Conservation (phyloP, 2,797 vertebrate species). For the Lemur catta region DNA sequence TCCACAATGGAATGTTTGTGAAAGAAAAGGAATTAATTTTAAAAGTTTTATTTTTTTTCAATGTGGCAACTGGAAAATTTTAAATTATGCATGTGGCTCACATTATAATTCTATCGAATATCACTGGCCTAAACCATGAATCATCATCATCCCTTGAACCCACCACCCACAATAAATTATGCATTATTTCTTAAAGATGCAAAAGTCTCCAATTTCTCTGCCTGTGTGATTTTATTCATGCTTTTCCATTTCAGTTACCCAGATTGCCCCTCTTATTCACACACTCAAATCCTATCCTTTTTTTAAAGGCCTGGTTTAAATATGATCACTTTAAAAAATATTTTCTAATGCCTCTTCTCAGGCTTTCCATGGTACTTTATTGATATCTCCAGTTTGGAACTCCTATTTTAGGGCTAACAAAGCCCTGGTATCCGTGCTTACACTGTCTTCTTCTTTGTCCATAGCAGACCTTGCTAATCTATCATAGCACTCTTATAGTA, state of each 20-base stretch:
- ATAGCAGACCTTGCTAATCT: neutral
- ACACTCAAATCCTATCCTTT: neutral
- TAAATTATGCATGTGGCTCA: neutral
- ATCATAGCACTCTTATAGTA: neutral
- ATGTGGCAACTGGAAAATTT: neutral
- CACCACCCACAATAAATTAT: accelerated
- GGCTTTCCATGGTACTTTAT: neutral
- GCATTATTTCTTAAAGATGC: neutral
- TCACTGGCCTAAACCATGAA: neutral
- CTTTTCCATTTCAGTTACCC: accelerated
- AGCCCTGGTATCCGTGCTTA: neutral
- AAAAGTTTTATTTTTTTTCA: neutral
- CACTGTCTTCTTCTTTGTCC: neutral
- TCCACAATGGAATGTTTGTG: neutral
- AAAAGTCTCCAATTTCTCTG: neutral
- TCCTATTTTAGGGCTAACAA: neutral
- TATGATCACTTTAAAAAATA: neutral
- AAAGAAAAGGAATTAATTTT: conserved; percentile 34
- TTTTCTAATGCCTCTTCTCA: neutral
- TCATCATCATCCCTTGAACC: neutral
- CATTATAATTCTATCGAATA: neutral
- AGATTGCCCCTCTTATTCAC: neutral
- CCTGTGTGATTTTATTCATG: neutral
- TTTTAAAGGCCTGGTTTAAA: neutral
- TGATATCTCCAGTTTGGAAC: neutral